phyloP scores from a whole-genome alignment of 1,140 invertebrate species.

The Heliconius nattereri region DNA sequence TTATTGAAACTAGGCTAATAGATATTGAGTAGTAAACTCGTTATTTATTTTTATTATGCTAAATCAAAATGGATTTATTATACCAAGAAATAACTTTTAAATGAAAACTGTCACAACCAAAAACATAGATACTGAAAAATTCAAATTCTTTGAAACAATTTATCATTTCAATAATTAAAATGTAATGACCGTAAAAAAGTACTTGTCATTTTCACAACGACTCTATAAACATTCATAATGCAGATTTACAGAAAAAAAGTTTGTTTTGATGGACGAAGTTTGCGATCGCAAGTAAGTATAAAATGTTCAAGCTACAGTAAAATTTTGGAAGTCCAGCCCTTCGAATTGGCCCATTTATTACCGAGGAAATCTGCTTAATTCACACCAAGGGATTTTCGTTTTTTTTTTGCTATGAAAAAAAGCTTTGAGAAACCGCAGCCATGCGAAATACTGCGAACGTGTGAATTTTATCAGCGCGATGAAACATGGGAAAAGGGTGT shows the following conservation, averaged over 20 bases:
- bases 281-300: neutral
- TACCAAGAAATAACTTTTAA: neutral
- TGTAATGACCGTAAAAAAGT: constrained; percentile 26
- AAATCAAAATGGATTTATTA: too few relatives aligned
- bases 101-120: constrained; percentile 6
- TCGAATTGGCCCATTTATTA: constrained; percentile 45
- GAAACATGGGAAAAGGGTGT: constrained; percentile 21
- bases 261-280: constrained; percentile 2
- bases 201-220: neutral
- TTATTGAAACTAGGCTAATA: neutral
- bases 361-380: constrained; percentile 45
- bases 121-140: neutral
- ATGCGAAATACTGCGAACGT: constrained; percentile 25
- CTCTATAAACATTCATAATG: constrained; percentile 10
- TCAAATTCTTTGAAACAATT: neutral
- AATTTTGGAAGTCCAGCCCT: constrained; percentile 36
- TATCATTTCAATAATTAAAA: constrained; percentile 36
- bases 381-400: constrained; percentile 16
- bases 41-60: neutral
- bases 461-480: constrained; percentile 35
- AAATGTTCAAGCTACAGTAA: constrained; percentile 20
- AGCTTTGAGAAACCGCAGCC: constrained; percentile 23
- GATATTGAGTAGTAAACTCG: neutral
- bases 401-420: constrained; percentile 21
- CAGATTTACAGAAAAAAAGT: neutral